phyloP scores from a whole-genome alignment of 35 echinoderm and acorn worm species.

The Ptychodera flava region DNA sequence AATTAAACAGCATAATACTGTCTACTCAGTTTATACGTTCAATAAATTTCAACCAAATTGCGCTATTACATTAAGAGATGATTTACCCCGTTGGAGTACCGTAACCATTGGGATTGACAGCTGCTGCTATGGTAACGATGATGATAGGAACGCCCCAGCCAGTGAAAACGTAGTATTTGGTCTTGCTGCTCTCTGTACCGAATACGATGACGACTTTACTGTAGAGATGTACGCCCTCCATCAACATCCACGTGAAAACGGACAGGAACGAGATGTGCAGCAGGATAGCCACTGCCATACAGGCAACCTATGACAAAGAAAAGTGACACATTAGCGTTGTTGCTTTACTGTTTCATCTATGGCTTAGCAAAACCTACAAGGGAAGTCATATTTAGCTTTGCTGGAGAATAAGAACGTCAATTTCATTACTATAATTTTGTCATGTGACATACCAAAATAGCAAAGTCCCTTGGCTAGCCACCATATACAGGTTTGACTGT shows the following conservation, averaged over 20 bases:
- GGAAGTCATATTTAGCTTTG: too few relatives aligned
- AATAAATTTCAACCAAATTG: too few relatives aligned
- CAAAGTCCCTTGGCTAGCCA: too few relatives aligned
- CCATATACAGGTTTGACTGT: too few relatives aligned
- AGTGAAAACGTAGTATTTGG: constrained; percentile 50
- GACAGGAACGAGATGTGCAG: constrained; percentile 84
- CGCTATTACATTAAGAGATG: too few relatives aligned
- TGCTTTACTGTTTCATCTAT: too few relatives aligned
- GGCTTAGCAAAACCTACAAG: too few relatives aligned
- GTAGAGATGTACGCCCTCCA: constrained; percentile 88
- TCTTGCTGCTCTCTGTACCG: constrained; percentile 49
- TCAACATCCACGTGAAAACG: constrained; percentile 89
- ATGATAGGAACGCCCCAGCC: constrained; percentile 64
- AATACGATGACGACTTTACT: constrained; percentile 69
- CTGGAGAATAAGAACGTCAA: too few relatives aligned
- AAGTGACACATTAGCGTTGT: not conserved
- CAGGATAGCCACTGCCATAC: constrained; percentile 69
- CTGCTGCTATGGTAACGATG: constrained; percentile 42
- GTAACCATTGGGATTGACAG: constrained; percentile 41
- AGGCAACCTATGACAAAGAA: constrained; percentile 35
- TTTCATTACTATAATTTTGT: too few relatives aligned
- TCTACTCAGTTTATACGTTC: too few relatives aligned
- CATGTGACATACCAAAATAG: too few relatives aligned
- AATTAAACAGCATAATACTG: too few relatives aligned
- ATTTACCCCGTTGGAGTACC: constrained; percentile 48